These are phyloP conservation scores for Rhagonycha lutea DNA, from an alignment of 2,888 invertebrate species.

Conservation along the genomic window DNA sequence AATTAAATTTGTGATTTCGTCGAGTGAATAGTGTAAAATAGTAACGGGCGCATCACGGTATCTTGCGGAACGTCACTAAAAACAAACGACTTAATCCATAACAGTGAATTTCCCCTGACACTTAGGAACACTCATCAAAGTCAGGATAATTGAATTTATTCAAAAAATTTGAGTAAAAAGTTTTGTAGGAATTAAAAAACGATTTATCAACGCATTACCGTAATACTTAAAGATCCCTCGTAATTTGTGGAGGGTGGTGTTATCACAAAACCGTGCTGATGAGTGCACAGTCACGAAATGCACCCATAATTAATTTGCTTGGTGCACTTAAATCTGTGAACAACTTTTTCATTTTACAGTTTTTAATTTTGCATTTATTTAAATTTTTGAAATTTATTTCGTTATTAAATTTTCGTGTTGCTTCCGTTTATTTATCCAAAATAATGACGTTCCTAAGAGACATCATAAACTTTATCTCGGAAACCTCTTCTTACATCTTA, in stretches of 20 bases:
- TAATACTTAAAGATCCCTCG: not conserved
- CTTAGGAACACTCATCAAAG: not conserved
- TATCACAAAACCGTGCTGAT: not conserved
- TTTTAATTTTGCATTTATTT: too few relatives aligned
- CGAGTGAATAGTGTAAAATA: not conserved
- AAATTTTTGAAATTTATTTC: too few relatives aligned
- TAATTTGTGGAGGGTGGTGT: not conserved
- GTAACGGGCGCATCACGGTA: not conserved
- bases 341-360: not conserved
- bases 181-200: not conserved
- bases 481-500: not conserved
- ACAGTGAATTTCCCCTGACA: not conserved
- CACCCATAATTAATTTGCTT: not conserved
- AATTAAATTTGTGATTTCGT: not conserved
- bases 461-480: too few relatives aligned
- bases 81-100: not conserved
- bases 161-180: not conserved
- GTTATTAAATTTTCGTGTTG: too few relatives aligned
- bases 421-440: too few relatives aligned
- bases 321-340: not conserved
- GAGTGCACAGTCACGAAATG: not conserved
- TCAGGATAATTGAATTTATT: not conserved
- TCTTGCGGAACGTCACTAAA: not conserved
- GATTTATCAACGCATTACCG: not conserved
- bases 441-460: too few relatives aligned